Base-by-base conservation (phyloP, 2,888 invertebrate species). In the Pinctada fucata region DNA sequence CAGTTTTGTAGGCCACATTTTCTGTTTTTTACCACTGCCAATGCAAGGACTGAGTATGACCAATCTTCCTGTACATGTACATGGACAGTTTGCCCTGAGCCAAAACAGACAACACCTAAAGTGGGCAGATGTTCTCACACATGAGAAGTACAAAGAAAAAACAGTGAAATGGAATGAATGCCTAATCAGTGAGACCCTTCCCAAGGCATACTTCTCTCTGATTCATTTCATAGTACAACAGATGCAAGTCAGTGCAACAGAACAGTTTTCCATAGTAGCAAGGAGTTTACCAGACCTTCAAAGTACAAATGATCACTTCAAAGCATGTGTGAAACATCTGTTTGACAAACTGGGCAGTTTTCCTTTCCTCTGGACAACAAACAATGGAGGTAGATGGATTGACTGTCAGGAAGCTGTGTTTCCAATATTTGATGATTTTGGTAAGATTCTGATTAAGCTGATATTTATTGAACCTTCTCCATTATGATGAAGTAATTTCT, bases 101-200 rank as follows among this genome's bases (percentile, higher is more conserved):
- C 31, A 67, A 45, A 45, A 67, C 58, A 58, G 58, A 58, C 58
- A 58, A 13, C 58, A 58, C 58, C 13, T 58, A 13, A 58, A 58
- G 58, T 58, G 58, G 58, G 83, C 86, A 0, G 86, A 87, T 50
- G 82, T 85, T 70, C 49, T 73, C 47, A 45, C 63, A 6, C 76
- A 77, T 16, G 13, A n/a, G 13, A 79, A 82, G 2, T 81, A 80
- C 58, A 80, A 74, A 31, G 91, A 90, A 80, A 88, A 86, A 74
- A 68, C 84, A 8, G 83, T 89, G 45, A 70, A 79, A 31, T 91
- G 91, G 91, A 91, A 91, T 79, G 78, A 86, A 16, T 80, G 82
- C 48, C 78, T 91, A 2, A 77, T 91, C 8, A 73, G 64, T 8
- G 89, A 91, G 78, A 84, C 88, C 0, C 64, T 91, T 0, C 88